These are phyloP conservation scores for Chaenodraco wilsoni DNA, from an alignment of 2,797 vertebrate species.

Conservation along the genomic window DNA sequence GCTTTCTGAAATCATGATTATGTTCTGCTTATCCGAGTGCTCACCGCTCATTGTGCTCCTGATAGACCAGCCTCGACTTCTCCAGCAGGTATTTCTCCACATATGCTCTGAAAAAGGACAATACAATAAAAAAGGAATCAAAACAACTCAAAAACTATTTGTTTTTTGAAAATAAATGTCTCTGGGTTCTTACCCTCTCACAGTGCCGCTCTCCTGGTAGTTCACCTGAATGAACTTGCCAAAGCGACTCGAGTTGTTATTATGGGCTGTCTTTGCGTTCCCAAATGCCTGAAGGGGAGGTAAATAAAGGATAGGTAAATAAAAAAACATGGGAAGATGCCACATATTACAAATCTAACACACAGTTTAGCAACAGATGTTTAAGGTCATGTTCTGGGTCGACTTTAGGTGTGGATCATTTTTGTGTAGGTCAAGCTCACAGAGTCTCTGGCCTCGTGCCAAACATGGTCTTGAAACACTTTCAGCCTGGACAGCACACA, in stretches of 20 bases:
- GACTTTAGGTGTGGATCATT: constrained; percentile 29
- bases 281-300: constrained; percentile 63
- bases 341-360: constrained; percentile 13
- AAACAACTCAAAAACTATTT: background rate
- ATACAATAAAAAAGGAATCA: background rate
- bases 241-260: constrained; percentile 99
- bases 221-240: constrained; percentile 99
- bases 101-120: constrained; percentile 86
- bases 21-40: constrained; percentile 5
- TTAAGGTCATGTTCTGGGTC: constrained; percentile 19
- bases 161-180: accelerated
- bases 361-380: constrained; percentile 12
- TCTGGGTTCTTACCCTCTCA: constrained; percentile 90
- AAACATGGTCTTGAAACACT: constrained; percentile 46
- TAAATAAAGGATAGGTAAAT: background rate
- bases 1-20: background rate
- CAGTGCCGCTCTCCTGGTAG: constrained; percentile 97
- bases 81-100: constrained; percentile 98
- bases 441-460: constrained; percentile 16
- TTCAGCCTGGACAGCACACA: constrained; percentile 21
- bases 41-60: constrained; percentile 98
- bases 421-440: constrained; percentile 40
- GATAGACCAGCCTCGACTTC: constrained; percentile 97
- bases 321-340: background rate
- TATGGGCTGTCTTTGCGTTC: constrained; percentile 98